These are phyloP conservation scores for Lithodes maja DNA, from an alignment of 2,888 invertebrate genomes.

Conservation along the genomic window DNA sequence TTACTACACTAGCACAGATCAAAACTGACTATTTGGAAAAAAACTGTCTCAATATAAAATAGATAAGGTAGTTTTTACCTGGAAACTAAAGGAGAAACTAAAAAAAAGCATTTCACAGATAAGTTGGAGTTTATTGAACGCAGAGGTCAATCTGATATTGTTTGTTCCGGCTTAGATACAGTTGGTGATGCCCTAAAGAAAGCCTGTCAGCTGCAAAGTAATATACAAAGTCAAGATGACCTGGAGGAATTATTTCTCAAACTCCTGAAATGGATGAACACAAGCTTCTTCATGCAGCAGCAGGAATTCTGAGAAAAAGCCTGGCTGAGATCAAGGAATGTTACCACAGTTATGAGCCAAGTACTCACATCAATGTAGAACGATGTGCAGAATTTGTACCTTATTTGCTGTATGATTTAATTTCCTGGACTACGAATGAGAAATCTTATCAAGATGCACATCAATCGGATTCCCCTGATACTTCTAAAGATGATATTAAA, in stretches of 20 bases:
- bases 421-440: conserved; percentile 10
- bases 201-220: conserved; percentile 19
- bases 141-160: conserved; percentile 18
- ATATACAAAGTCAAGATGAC: conserved; percentile 6
- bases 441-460: conserved; percentile 6
- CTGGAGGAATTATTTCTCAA: conserved; percentile 26
- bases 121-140: conserved; percentile 13
- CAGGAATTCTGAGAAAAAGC: conserved; percentile 13
- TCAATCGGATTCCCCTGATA: neutral
- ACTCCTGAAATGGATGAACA: conserved; percentile 14
- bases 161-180: conserved; percentile 19
- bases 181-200: conserved; percentile 24
- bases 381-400: neutral
- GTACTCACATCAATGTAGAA: conserved; percentile 7
- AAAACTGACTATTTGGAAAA: neutral
- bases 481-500: neutral
- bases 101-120: neutral
- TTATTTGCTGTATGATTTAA: neutral
- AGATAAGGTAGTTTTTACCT: conserved; percentile 9
- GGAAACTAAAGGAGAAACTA: conserved; percentile 19
- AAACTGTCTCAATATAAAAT: neutral
- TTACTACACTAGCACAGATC: neutral
- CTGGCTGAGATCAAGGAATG: neutral
- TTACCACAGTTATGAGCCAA: conserved; percentile 5
- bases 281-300: conserved; percentile 25